These are phyloP conservation scores for Bambusicola thoracicus DNA, from an alignment of 2,113 vertebrate species.

Conservation along the genomic window DNA sequence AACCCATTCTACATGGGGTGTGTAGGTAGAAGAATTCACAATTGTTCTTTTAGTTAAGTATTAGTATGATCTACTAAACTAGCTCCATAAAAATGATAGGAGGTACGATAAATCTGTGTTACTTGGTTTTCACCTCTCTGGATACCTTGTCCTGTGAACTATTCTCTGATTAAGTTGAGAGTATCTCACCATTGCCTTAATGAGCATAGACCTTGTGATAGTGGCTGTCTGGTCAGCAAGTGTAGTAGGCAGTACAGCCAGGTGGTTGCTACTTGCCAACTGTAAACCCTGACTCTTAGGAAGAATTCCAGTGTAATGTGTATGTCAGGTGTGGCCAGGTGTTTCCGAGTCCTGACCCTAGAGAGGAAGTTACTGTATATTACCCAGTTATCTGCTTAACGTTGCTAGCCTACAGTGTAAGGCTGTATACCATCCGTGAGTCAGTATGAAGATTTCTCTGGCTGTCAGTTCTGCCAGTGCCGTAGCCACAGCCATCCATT, in stretches of 20 bases:
- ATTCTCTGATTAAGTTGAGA: background rate
- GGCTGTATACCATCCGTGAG: background rate
- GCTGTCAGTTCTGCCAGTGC: background rate
- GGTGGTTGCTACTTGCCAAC: background rate
- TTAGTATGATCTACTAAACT: background rate
- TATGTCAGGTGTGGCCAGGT: background rate
- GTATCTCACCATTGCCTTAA: background rate
- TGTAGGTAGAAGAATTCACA: background rate
- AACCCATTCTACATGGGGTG: background rate
- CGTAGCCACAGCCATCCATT: background rate
- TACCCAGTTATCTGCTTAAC: background rate
- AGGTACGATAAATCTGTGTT: background rate
- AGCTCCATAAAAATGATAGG: background rate
- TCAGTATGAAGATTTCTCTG: background rate
- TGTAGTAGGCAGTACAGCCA: background rate
- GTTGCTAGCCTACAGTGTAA: background rate
- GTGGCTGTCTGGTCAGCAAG: background rate
- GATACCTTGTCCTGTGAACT: background rate
- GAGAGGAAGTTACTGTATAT: fast-evolving
- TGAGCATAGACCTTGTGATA: background rate
- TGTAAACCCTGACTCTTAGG: background rate
- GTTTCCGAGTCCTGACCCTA: background rate
- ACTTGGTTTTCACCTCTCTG: background rate
- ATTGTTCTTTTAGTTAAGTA: background rate
- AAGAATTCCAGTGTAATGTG: background rate